Base-by-base conservation (phyloP, 2,113 vertebrate genomes). In the Castor canadensis region DNA sequence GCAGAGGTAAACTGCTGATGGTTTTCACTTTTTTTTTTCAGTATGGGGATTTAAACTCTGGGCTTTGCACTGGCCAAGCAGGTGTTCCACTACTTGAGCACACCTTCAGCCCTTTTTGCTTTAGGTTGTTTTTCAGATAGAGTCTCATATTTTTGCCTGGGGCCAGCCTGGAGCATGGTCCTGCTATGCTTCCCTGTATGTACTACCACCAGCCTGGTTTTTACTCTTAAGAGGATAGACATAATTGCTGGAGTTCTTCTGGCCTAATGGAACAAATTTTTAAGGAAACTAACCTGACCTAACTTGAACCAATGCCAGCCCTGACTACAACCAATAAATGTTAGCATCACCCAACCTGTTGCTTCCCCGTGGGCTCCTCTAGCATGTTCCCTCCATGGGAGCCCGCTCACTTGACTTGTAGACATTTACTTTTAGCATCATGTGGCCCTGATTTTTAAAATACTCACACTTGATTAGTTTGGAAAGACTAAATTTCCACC, bases 341-440 rank as follows among this genome's bases (percentile, higher is more conserved):
- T 87, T 88, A 64, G 16, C 30, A 12, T 91, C 67, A 52, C 47
- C 85, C 86, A 69, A 67, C 72, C 24, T 20, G 60, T 54, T 47
- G 72, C 60, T 85, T 93, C 56, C 56, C 45, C 80, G 60, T 66
- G 88, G 17, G 22, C 56, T 91, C 60, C 16, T 2, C n/a, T 64
- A 69, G 56, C 35, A 5, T 24, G 47, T 91, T 95, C 82, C 35
- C 9, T 82, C 56, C 40, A 17, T 62, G 30, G 79, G n/a, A 43
- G 45, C 49, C 32, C 47, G 91, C 77, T 91, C 72, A 80, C 79
- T 95, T 93, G 45, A 84, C 80, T 94, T 40, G 4, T 80, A 28
- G 77, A 54, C 45, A 38, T 96, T 93, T 67, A n/a, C n/a, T 88
- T 93, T 73, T 73, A 82, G 35, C 60, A 76, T 58, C 52, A 49